Evolutionary conservation across 2,113 vertebrate genomes (phyloP), one percentile per base, ranked within the genome.

Genomic region (Ammospiza nelsoni): DNA sequence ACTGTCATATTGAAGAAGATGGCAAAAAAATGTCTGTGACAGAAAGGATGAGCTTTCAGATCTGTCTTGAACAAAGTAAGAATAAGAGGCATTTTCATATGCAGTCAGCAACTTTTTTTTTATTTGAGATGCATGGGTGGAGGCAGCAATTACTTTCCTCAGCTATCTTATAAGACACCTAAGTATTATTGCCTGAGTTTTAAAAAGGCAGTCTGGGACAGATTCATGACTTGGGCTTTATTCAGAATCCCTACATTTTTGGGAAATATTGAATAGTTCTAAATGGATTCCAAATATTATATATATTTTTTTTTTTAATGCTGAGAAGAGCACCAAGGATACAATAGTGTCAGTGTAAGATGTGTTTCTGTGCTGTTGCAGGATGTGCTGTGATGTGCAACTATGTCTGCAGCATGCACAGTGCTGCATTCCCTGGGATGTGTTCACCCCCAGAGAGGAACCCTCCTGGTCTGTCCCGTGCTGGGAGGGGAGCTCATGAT

Each of bases 381-480:
- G 41, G 33, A 29, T 21, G 57, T 57, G 48, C 41, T 49, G 46
- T 27, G 33, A 13, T 2, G 23, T 22, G 31, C 11, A 7, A 12
- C 21, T 79, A 28, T 58, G 49, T 35, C 1, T 0, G 24, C 25
- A 51, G 62, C 37, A 3, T 43, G 29, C 20, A 18, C 41, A 19
- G 31, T 14, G 14, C 33, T 52, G 49, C 59, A 6, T 48, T 41
- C 49, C 39, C 46, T 8, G 10, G 33, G 61, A 1, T 7, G 14
- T 48, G 67, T 21, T 15, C 22, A 25, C 33, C 28, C n/a, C 51
- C 71, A 35, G n/a, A 3, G 62, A 17, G 54, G 35, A 74, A 22
- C 22, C 14, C 27, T 43, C 20, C 1, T 4, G 43, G 9, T 22
- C 66, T 74, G 65, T 43, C 15, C 27, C 1, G 0, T 43, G 27